Base-by-base conservation (phyloP, 2,113 vertebrate genomes). In the Lepisosteus osseus region DNA sequence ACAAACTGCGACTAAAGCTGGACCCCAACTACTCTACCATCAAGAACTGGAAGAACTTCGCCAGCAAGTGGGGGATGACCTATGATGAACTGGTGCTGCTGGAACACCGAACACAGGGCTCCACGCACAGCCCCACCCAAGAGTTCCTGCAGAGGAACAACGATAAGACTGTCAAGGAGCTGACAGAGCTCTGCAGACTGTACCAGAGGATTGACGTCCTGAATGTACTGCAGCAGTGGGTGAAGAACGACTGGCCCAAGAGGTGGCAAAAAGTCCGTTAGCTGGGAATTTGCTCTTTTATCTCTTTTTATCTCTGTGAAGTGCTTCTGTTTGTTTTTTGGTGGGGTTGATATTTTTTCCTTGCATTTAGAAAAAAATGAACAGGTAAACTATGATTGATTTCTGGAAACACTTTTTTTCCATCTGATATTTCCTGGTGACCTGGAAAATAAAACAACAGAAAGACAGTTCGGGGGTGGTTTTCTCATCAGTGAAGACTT, bases 41-140 rank as follows among this genome's bases (percentile, higher is more conserved):
- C 79, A 99, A 99, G 86, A 99, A 99, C 91, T 99, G 97, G 97
- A 97, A 97, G 89, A 98, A 99, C 90, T 96, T 99, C 88, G 97
- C 96, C 2, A 99, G 97, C 83, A 97, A 96, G 57, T 99, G 97
- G 97, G 97, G 97, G 43, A 99, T 99, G 97, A 95, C 93, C 76
- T 98, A 98, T 0, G 97, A 99, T 2, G 97, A 99, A 87, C 90
- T 99, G 69, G 93, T 92, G 66, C 93, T 99, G 82, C 90, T 99
- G 83, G 97, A 99, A 87, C 95, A 99, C 86, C 92, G 93, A 76
- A 95, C 92, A 0, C 95, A 96, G 64, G 91, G 90, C 65, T 86
- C 91, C 3, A 62, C 85, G 68, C 85, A 87, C 77, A 98, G 97
- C 86, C 97, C 97, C 72, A 98, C 97, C 55, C 84, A 96, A 84